Percentiles rank a stretch among this genome's conserved stretches.
Conservation (phyloP, 2,113 vertebrate species). For the Seriola quinqueradiata region DNA sequence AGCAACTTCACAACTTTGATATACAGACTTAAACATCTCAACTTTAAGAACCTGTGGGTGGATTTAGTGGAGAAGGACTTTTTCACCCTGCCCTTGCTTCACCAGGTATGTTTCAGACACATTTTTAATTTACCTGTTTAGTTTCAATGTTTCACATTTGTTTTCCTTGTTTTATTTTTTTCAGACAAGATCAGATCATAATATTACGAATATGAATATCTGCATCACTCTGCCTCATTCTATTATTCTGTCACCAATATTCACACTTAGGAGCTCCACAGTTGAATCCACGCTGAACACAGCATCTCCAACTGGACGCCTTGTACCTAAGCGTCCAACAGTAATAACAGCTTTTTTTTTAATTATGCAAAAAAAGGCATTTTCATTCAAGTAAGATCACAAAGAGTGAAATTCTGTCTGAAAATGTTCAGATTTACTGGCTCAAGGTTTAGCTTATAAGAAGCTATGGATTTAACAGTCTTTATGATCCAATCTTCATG, state of each 20-base stretch:
- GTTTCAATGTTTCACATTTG: not conserved
- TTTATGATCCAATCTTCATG: not conserved
- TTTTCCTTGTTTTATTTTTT: not conserved
- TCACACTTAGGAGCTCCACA: not conserved
- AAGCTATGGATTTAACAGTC: not conserved
- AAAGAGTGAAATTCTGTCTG: not conserved
- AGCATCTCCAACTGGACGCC: not conserved
- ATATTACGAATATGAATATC: no score
- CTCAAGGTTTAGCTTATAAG: not conserved
- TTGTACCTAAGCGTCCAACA: not conserved
- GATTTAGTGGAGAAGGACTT: not conserved
- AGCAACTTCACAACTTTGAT: not conserved
- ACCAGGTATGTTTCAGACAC: constrained; percentile 47
- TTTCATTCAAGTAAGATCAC: not conserved
- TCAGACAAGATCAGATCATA: not conserved
- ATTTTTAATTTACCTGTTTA: not conserved
- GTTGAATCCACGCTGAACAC: no score
- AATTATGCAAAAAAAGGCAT: no score
- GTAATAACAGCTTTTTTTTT: not conserved
- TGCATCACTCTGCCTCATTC: not conserved
- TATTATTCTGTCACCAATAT: not conserved
- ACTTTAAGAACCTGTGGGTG: not conserved
- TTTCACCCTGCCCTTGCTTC: not conserved
- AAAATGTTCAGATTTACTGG: not conserved
- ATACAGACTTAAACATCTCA: not conserved